Evolutionary conservation across 2,888 invertebrate species (phyloP), one percentile per base, ranked within the genome.

Genomic region (Molorchus minor): DNA sequence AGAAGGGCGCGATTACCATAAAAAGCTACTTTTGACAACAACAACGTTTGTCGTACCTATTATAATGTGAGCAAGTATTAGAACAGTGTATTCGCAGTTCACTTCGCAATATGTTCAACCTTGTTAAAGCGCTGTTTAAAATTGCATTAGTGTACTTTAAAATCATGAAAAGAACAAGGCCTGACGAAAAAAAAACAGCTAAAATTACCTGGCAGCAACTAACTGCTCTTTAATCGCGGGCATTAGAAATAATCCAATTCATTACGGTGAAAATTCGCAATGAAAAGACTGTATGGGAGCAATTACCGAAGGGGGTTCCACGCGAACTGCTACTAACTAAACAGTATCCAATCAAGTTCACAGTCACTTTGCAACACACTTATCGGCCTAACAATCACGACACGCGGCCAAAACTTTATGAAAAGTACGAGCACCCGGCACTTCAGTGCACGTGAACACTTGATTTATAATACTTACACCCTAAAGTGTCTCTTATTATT

Each of bases 341-440:
- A 76, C 71, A 72, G 73, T 74, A 73, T 71, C 74, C 72, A 75
- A 76, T 75, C 72, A 69, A 72, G 68, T 71, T 71, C 71, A 67
- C 71, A 73, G 71, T 70, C 70, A 74, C 73, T 75, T 75, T 73
- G 72, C 72, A 64, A 71, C 71, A 71, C 72, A 72, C 73, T 68
- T 70, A 67, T 67, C 62, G 47, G 62, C 43, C 61, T 56, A 59
- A 68, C 69, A 66, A 72, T 65, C 65, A 45, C 13, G 51, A 53
- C 65, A 62, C 65, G 62, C 62, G 65, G 43, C 59, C 49, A 35
- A 55, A 64, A 64, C 55, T 61, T 58, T 56, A 60, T 54, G 52
- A 53, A 58, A 58, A 62, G 68, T 65, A 65, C 67, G 61, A 56
- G 63, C 69, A 67, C 58, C 69, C 65, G 67, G 65, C 65, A 64